Base-by-base conservation (phyloP, 2,888 invertebrate species). In the Diogma glabrata region DNA sequence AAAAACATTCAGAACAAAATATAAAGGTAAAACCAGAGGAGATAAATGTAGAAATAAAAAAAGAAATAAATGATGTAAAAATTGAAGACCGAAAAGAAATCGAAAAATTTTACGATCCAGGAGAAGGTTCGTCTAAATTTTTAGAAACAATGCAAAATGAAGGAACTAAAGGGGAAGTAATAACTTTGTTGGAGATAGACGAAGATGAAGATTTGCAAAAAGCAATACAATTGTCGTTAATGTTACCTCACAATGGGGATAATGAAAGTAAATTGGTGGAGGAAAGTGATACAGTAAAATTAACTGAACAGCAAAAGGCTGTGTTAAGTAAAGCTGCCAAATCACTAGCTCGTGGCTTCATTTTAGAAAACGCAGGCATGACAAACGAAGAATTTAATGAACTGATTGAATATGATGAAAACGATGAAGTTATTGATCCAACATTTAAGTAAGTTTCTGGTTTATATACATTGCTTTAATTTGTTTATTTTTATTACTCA, bases 321-420 rank as follows among this genome's bases (percentile, higher is more conserved):
- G 58, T 66, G 53, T 67, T 76, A 58, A 54, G 63, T 55, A 10
- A 40, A 22, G 56, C 64, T 7, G 66, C 66, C 22, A 67, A 69
- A 20, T 72, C 76, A n/a, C 76, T 82, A 33, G 85, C 84, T 3
- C 75, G 82, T 62, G 74, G 76, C 30, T 87, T 84, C 57, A 86
- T 87, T 75, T 73, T 81, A 63, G 86, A 87, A 66, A 81, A 85
- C 59, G 84, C 79, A 59, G 86, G 82, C 54, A 76, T 87, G 59
- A 81, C 85, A 47, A 77, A 82, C 56, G 77, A 76, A 55, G 81
- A 84, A 62, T 82, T 89, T 54, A 68, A 74, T 26, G 70, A 75
- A 58, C 74, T 83, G 51, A 69, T 82, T 55, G 61, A 67, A 26
- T 47, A 58, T 22, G 19, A 55, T 48, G 53, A 51, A 7, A 54